Base-by-base conservation (phyloP, 2,888 invertebrate species). In the Drosophila ochracea region DNA sequence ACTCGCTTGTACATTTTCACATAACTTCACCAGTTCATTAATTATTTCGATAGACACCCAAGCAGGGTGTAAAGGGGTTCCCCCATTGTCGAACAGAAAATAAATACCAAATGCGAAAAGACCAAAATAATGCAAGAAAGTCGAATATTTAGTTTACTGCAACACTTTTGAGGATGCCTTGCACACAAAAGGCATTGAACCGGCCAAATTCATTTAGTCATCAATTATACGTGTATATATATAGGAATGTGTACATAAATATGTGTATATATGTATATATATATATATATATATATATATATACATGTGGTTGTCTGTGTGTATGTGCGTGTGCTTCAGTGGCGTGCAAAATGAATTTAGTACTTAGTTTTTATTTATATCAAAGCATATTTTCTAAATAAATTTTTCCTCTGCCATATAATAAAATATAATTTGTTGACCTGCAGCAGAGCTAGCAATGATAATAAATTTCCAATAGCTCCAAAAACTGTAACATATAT, bases 1-100 rank as follows among this genome's bases (percentile, higher is more conserved):
- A 59, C 60, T 66, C 21, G 39, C 31, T 57, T 61, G 30, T 41
- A 33, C 62, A 74, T 47, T 64, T 63, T n/a, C 53, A 54, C 55
- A 55, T n/a, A 59, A 41, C 55, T 63, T 64, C 52, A 62, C 61
- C 39, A 73, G 73, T 69, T 85, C 83, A 88, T 83, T 85, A 88
- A 83, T 88, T 83, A 88, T 73, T 33, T 33, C 13, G 21, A 21
- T 57, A 52, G 31, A 39, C 11, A 16, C 13, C 9, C n/a, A 25
- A 43, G 41, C 3, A n/a, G 35, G 6, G 1, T 0, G 5, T 10
- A 2, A 25, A 47, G 1, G 35, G 13, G 11, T n/a, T 19, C 31
- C 54, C 33, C 13, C 10, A 37, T 35, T 57, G 41, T 31, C 21
- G 33, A 61, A 43, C 50, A 53, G n/a, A 25, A 33, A 70, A 39